Percentiles rank a stretch among this genome's conserved stretches.
These are phyloP conservation scores for Cataglyphis albicans DNA, from an alignment of 2,888 invertebrate genomes.

Conservation along the genomic window DNA sequence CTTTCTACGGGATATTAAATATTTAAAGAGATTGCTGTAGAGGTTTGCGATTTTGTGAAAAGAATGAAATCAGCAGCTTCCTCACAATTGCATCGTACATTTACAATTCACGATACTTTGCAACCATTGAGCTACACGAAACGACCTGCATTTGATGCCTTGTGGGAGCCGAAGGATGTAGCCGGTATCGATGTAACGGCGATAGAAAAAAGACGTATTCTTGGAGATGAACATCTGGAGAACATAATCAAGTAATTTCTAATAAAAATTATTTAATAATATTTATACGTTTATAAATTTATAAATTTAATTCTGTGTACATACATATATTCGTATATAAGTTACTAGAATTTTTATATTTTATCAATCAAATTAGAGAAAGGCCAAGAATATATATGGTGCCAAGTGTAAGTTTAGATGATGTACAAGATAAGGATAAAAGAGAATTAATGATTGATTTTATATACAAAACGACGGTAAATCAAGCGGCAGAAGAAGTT, in stretches of 20 bases:
- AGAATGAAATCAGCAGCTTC: not conserved
- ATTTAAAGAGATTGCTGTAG: not conserved
- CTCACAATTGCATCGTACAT: not conserved
- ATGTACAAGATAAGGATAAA: not conserved
- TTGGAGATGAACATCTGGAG: constrained; percentile 29
- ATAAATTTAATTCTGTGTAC: not conserved
- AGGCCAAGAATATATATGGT: not conserved
- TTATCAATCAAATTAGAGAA: constrained; percentile 12
- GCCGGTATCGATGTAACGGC: not conserved
- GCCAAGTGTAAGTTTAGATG: constrained; percentile 15
- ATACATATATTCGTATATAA: not conserved
- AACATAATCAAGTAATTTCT: constrained; percentile 18
- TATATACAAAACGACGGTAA: constrained; percentile 10
- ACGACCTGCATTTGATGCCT: constrained; percentile 6
- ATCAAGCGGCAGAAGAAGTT: not conserved
- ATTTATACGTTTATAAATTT: not conserved
- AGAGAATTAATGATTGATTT: constrained; percentile 29
- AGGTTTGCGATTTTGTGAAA: not conserved
- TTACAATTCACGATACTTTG: constrained; percentile 21
- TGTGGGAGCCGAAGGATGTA: not conserved
- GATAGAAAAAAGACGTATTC: constrained; percentile 16
- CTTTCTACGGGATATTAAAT: not conserved
- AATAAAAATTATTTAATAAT: not conserved
- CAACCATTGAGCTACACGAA: not conserved
- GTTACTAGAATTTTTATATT: not conserved